A percentile compares a stretch with the other conserved stretches of the same genome.
phyloP scores from a whole-genome alignment of 2,888 invertebrate genomes.

The Nomada lathburiana region DNA sequence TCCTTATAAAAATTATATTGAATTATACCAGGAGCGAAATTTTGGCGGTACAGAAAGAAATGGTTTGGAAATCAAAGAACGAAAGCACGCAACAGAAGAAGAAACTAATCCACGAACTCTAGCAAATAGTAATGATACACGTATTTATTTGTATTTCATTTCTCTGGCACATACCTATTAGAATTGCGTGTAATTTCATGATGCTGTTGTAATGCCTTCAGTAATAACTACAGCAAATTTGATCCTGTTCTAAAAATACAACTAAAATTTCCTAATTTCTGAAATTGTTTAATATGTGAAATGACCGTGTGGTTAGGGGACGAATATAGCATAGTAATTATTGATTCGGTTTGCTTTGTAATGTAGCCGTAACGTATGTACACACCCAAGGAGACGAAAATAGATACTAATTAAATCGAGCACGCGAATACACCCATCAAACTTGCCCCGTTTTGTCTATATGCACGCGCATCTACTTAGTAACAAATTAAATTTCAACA shows the following conservation, averaged over 20 bases:
- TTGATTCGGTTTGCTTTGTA: conserved; percentile 35
- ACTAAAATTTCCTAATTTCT: background rate
- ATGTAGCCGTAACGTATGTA: conserved; percentile 24
- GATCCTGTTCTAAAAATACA: background rate
- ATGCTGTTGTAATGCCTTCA: no score
- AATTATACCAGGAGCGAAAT: conserved; percentile 37
- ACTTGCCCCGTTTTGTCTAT: conserved; percentile 30
- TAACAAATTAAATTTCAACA: conserved; percentile 26
- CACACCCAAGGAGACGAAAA: conserved; percentile 49
- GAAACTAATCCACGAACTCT: background rate
- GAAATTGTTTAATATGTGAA: background rate
- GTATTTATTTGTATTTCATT: no score
- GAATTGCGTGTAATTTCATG: no score
- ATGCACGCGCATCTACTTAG: background rate
- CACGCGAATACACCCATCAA: conserved; percentile 45
- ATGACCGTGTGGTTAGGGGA: background rate
- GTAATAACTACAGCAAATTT: background rate
- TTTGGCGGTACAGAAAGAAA: conserved; percentile 38
- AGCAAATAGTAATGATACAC: no score
- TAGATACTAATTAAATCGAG: conserved; percentile 60
- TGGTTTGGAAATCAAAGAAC: background rate
- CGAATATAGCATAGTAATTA: conserved; percentile 14
- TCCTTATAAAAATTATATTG: conserved; percentile 21
- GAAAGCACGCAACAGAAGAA: background rate
- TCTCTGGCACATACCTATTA: no score